A percentile compares a stretch with the other conserved stretches of the same genome.
These are phyloP conservation scores for Anthophora plumipes DNA, from an alignment of 2,888 invertebrate genomes.

Conservation along the genomic window DNA sequence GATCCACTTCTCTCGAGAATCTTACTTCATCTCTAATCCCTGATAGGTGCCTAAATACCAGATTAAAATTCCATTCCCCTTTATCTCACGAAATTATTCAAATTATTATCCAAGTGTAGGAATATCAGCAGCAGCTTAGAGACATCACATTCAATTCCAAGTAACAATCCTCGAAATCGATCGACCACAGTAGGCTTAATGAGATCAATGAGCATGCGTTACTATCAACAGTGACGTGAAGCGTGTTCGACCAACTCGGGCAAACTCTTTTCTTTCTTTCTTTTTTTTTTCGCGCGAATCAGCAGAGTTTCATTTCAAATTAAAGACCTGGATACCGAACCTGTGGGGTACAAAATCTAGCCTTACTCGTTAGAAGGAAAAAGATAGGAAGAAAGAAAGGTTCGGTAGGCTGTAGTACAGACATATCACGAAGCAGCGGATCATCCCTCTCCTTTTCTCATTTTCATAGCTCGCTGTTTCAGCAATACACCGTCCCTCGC, in stretches of 20 bases:
- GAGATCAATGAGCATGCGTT: constrained; percentile 49
- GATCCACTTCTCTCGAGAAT: background rate
- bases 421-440: constrained; percentile 31
- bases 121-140: background rate
- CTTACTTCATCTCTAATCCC: background rate
- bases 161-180: constrained; percentile 46
- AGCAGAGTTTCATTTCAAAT: constrained; percentile 42
- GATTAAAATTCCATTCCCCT: background rate
- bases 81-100: background rate
- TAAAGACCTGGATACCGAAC: constrained; percentile 11
- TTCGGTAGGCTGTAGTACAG: background rate
- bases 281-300: constrained; percentile 24
- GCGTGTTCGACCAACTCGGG: background rate
- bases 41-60: background rate
- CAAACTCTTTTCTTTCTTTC: background rate
- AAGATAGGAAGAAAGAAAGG: background rate
- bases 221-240: constrained; percentile 12
- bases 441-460: constrained; percentile 47
- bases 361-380: constrained; percentile 17
- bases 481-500: constrained; percentile 45
- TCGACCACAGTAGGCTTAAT: constrained; percentile 33
- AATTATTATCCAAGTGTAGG: no score
- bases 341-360: constrained; percentile 1
- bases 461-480: constrained; percentile 55
- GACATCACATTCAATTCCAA: constrained; percentile 18